phyloP scores from a whole-genome alignment of 2,888 invertebrate species.

The Amphipoea lucens region DNA sequence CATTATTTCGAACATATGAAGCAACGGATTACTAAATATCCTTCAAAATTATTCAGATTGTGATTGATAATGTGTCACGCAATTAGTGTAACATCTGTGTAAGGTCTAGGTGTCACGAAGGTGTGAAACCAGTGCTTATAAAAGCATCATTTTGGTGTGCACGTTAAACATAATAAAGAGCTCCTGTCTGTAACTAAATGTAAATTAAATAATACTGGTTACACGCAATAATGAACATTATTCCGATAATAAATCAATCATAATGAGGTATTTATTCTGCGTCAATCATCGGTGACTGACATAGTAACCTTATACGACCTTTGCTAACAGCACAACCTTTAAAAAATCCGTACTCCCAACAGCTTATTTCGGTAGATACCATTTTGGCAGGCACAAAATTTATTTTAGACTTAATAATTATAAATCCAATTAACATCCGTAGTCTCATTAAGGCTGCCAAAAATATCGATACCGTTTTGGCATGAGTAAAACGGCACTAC shows the following conservation, averaged over 20 bases:
- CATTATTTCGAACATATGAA: background rate
- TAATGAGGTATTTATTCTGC: conserved; percentile 5
- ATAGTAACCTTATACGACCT: conserved; percentile 15
- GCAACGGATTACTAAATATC: background rate
- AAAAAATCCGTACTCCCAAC: background rate
- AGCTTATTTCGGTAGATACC: background rate
- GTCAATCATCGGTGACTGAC: conserved; percentile 33
- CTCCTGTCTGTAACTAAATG: background rate
- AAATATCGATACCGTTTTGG: conserved; percentile 42
- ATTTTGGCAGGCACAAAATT: conserved; percentile 13
- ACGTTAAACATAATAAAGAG: background rate
- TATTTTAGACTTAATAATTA: conserved; percentile 16
- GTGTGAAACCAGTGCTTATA: background rate
- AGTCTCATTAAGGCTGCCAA: conserved; percentile 31
- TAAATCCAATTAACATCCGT: conserved; percentile 39
- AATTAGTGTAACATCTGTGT: no score
- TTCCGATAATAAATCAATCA: conserved; percentile 4
- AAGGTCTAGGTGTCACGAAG: background rate
- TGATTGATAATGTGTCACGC: no score
- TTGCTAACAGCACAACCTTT: background rate
- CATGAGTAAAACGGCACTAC: conserved; percentile 9
- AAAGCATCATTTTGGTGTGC: background rate
- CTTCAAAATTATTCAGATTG: no score
- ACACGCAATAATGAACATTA: conserved; percentile 10
- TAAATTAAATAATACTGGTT: conserved; percentile 1